Evolutionary conservation across 2,888 invertebrate genomes (phyloP).

Genomic region (Tipula unca): DNA sequence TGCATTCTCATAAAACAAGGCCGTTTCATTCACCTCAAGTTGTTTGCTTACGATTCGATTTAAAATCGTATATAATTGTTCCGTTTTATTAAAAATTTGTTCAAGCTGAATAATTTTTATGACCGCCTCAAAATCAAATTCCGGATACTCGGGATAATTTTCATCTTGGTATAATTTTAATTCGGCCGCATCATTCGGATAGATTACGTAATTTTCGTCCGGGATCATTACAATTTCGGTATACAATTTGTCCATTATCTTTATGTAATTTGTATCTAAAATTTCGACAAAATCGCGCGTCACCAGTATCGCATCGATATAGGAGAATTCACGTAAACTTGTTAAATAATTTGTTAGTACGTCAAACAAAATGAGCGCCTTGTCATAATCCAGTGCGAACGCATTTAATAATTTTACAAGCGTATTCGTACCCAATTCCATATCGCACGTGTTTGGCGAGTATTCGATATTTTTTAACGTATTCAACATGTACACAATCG

Average conservation of each 20-base stretch:
- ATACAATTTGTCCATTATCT: background rate
- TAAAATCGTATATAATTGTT: background rate
- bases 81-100: background rate
- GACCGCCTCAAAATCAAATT: background rate
- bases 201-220: background rate
- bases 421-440: background rate
- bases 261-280: background rate
- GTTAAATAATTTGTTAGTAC: background rate
- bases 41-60: background rate
- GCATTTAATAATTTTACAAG: background rate
- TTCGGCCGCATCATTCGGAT: background rate
- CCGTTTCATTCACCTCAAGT: background rate
- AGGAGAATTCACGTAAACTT: background rate
- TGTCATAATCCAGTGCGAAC: background rate
- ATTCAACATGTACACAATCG: background rate
- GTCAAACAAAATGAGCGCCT: background rate
- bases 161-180: background rate
- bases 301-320: background rate
- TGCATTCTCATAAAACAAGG: background rate
- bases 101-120: background rate
- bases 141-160: background rate
- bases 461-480: background rate
- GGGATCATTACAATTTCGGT: background rate
- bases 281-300: background rate
- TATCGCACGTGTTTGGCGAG: background rate